A percentile compares a stretch with the other conserved stretches of the same genome.
phyloP scores from a whole-genome alignment of 2,888 invertebrate species.

The Itoplectis maculator region DNA sequence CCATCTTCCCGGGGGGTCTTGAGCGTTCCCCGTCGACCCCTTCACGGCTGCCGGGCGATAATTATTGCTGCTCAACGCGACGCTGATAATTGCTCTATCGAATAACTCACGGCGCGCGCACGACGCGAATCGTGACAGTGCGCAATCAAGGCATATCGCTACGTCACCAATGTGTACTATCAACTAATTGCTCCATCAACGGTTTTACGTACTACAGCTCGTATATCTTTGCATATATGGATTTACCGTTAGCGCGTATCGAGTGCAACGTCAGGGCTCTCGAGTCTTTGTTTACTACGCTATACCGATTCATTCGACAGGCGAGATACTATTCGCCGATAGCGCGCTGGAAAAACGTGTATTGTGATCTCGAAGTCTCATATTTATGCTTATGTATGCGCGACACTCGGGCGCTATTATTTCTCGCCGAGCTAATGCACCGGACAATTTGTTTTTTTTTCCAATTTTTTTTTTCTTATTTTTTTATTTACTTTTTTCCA shows the following conservation, averaged over 20 bases:
- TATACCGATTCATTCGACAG: slow-evolving; percentile 22
- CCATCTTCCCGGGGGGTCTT: slow-evolving; percentile 15
- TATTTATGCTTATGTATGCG: slow-evolving; percentile 1
- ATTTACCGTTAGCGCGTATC: slow-evolving; percentile 51
- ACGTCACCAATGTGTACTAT: slow-evolving; percentile 66
- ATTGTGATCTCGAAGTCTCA: slow-evolving; percentile 23
- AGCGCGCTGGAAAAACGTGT: slow-evolving; percentile 12
- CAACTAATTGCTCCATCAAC: slow-evolving; percentile 72
- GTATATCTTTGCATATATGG: not conserved
- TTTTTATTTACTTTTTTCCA: slow-evolving; percentile 12
- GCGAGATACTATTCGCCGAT: slow-evolving; percentile 34
- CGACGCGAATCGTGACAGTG: slow-evolving; percentile 60
- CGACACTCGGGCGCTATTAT: slow-evolving; percentile 2
- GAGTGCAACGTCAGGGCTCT: slow-evolving; percentile 23
- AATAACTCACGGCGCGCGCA: slow-evolving; percentile 50
- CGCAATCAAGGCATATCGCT: slow-evolving; percentile 69
- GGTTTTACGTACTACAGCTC: slow-evolving; percentile 28
- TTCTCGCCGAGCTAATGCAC: slow-evolving; percentile 24
- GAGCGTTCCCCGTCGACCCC: not conserved
- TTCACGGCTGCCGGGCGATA: slow-evolving; percentile 24
- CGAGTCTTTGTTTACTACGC: slow-evolving; percentile 42
- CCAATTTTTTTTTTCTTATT: slow-evolving; percentile 16
- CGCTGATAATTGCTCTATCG: slow-evolving; percentile 61
- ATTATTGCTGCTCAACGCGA: slow-evolving; percentile 57
- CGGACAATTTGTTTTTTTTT: not conserved